These are phyloP conservation scores for Centropus unirufus DNA, from an alignment of 2,113 vertebrate genomes.

Conservation along the genomic window DNA sequence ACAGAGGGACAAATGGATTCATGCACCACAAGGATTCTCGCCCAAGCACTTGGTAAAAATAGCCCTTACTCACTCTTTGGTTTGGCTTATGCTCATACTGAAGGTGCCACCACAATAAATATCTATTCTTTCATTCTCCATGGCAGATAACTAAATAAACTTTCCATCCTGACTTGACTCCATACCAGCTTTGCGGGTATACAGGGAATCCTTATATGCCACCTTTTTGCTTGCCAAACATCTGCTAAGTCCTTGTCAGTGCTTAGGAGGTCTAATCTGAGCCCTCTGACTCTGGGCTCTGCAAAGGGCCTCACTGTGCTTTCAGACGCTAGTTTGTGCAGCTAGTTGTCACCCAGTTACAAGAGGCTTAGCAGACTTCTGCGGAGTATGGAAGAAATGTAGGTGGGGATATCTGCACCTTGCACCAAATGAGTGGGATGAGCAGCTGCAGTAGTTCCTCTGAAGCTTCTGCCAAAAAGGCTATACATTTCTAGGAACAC, in stretches of 20 bases:
- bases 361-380: background rate
- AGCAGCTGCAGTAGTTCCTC: background rate
- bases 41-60: background rate
- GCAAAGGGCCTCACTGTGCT: background rate
- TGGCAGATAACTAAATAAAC: background rate
- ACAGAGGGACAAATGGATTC: background rate
- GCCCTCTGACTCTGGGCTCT: background rate
- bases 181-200: background rate
- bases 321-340: background rate
- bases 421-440: background rate
- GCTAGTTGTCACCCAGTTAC: background rate
- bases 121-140: accelerated
- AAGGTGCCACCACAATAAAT: background rate
- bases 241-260: background rate
- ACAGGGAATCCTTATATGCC: background rate
- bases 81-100: background rate
- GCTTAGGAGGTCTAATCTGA: background rate
- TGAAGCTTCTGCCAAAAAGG: background rate
- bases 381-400: background rate
- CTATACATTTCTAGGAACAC: background rate
- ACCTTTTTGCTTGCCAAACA: background rate
- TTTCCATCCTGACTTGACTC: background rate
- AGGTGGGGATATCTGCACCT: background rate
- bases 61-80: background rate
- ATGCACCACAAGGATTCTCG: background rate